Percentiles rank a stretch among this genome's conserved stretches.
Evolutionary conservation across 2,113 vertebrate genomes (phyloP).

Genomic region (Phylloscopus whistleri): DNA sequence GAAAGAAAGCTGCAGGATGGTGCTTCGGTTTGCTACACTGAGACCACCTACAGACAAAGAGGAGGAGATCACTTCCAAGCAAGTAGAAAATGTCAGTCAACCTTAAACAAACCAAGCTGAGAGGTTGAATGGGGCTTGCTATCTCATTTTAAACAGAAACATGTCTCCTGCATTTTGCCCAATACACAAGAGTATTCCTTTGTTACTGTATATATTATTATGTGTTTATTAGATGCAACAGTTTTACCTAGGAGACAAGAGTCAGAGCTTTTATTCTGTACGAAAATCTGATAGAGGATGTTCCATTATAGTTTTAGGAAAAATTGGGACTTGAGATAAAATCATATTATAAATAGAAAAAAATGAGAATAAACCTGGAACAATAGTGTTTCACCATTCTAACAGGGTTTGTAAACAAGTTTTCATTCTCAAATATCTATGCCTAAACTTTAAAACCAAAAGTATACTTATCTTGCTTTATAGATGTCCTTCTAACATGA

Average conservation of each 20-base stretch:
- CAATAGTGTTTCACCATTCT: neutral
- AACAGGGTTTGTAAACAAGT: neutral
- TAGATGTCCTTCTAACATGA: neutral
- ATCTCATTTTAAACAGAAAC: neutral
- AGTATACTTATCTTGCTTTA: neutral
- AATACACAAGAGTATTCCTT: neutral
- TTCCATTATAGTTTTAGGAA: neutral
- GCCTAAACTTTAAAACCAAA: neutral
- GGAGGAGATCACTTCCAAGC: neutral
- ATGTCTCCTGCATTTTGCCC: neutral
- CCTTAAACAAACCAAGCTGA: neutral
- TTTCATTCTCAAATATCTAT: neutral
- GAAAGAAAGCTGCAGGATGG: neutral
- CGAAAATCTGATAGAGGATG: neutral
- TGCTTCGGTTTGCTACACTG: neutral
- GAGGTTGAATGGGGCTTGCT: neutral
- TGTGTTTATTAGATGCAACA: neutral
- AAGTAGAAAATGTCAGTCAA: neutral
- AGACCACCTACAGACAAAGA: neutral
- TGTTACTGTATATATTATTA: neutral
- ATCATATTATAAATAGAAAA: neutral
- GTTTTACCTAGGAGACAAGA: neutral
- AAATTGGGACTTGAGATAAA: neutral
- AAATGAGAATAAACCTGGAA: neutral
- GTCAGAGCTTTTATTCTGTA: neutral